A percentile compares a stretch with the other conserved stretches of the same genome.
Conservation (phyloP, 2,113 vertebrate species). For the Aptenodytes patagonicus region DNA sequence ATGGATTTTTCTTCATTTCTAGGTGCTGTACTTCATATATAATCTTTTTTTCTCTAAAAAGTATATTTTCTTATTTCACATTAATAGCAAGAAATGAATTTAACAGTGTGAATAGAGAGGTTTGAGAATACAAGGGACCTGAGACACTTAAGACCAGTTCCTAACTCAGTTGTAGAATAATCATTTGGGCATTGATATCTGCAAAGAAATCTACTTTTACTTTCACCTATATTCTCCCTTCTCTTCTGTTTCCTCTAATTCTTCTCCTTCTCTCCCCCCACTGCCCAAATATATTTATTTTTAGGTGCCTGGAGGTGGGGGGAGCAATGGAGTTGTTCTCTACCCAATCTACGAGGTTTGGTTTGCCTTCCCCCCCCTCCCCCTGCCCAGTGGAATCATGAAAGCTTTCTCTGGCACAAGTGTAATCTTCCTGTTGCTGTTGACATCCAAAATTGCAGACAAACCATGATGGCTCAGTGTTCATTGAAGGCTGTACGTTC, state of each 20-base stretch:
- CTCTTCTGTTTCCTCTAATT: neutral
- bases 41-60: neutral
- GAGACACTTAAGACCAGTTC: neutral
- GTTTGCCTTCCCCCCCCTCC: neutral
- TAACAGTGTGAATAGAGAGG: neutral
- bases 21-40: neutral
- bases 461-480: neutral
- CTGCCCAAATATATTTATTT: neutral
- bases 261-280: fast-evolving
- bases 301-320: neutral
- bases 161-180: neutral
- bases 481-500: neutral
- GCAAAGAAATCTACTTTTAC: neutral
- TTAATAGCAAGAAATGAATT: neutral
- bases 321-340: neutral
- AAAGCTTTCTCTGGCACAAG: neutral
- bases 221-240: neutral
- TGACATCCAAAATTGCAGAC: neutral
- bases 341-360: neutral
- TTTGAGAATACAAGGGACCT: neutral
- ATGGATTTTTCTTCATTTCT: neutral
- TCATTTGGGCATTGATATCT: neutral
- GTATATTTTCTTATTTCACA: neutral
- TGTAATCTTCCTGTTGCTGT: neutral
- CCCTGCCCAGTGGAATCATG: neutral